Evolutionary conservation across 2,888 invertebrate genomes (phyloP).

Genomic region (Stomorhina lunata): DNA sequence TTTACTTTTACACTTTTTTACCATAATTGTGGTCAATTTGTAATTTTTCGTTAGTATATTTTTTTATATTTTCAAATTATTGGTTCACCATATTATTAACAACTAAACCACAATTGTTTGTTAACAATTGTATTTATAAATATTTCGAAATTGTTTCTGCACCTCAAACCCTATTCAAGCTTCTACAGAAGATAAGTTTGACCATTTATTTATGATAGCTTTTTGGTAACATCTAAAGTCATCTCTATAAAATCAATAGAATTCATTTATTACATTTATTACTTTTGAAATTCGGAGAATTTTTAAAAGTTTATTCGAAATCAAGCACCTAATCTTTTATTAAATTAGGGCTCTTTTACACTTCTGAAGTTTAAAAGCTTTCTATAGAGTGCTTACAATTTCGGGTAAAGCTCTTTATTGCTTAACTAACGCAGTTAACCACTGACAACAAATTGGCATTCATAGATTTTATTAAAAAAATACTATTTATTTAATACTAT

Average conservation of each 20-base stretch:
- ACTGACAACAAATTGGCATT: neutral
- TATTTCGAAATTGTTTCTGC: neutral
- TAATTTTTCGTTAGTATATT: neutral
- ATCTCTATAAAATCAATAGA: no score
- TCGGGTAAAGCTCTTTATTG: neutral
- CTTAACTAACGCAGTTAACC: neutral
- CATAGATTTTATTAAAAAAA: neutral
- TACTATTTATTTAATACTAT: neutral
- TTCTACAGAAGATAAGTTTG: neutral
- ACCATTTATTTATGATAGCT: neutral
- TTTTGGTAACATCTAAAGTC: no score
- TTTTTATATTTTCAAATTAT: neutral
- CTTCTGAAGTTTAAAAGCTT: no score
- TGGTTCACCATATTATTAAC: conserved; percentile 33
- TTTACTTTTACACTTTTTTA: neutral
- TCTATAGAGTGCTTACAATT: neutral
- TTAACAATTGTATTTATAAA: conserved; percentile 54
- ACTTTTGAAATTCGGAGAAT: no score
- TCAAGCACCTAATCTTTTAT: no score
- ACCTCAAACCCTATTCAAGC: neutral
- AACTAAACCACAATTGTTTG: conserved; percentile 53
- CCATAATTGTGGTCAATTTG: conserved; percentile 20
- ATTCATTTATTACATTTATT: no score
- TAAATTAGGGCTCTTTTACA: no score
- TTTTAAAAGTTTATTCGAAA: no score